Conservation (phyloP, 2,113 vertebrate species). For the Syngnathus scovelli region DNA sequence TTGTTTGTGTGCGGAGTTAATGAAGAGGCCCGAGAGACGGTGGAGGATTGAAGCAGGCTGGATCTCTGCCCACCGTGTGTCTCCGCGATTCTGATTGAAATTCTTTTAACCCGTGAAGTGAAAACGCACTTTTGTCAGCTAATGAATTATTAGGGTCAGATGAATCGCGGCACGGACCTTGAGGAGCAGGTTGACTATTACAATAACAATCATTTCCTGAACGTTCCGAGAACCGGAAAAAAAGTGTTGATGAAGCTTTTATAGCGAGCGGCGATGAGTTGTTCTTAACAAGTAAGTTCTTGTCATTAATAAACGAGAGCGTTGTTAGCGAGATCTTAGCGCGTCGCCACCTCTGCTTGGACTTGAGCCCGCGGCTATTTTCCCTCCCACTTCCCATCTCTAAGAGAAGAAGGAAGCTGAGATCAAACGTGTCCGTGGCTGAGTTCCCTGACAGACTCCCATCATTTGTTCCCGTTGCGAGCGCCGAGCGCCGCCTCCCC, state of each 20-base stretch:
- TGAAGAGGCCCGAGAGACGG: background rate
- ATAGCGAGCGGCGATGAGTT: background rate
- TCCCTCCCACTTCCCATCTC: conserved; percentile 57
- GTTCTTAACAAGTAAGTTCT: conserved; percentile 4
- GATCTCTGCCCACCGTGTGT: background rate
- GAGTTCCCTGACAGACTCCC: conserved; percentile 71
- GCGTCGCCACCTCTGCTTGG: conserved; percentile 28
- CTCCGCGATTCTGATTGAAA: background rate
- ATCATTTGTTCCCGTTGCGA: conserved; percentile 66
- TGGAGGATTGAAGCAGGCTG: background rate
- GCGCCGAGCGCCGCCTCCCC: conserved; percentile 44
- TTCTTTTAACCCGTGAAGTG: background rate
- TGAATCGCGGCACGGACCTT: background rate
- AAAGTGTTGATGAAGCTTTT: conserved; percentile 6
- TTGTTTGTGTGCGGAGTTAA: background rate
- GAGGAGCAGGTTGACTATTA: background rate
- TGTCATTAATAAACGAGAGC: conserved; percentile 26
- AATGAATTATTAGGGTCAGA: background rate
- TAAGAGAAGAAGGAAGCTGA: conserved; percentile 66
- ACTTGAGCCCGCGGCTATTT: conserved; percentile 60
- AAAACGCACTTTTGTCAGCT: conserved; percentile 3
- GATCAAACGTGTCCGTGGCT: conserved; percentile 72
- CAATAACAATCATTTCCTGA: background rate
- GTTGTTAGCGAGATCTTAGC: conserved; percentile 16
- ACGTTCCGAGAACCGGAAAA: background rate